These are phyloP conservation scores for Clarias macrocephalus DNA, from an alignment of 2,113 vertebrate genomes.

Conservation along the genomic window DNA sequence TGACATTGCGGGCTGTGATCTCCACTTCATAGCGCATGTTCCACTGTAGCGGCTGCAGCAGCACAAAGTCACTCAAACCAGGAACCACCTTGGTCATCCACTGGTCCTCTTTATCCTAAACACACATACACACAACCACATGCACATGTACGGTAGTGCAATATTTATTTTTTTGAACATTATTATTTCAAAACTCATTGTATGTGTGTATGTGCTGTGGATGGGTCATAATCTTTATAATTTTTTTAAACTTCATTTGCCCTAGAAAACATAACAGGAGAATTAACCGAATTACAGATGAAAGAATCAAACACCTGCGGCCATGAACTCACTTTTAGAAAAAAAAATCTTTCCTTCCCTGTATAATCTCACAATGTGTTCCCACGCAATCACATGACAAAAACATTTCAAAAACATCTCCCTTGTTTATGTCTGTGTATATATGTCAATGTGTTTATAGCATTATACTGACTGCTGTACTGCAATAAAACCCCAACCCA, in stretches of 20 bases:
- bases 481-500: slow-evolving; percentile 41
- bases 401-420: slow-evolving; percentile 17
- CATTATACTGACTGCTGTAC: slow-evolving; percentile 4
- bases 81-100: slow-evolving; percentile 96
- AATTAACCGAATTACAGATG: slow-evolving; percentile 17
- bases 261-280: slow-evolving; percentile 11
- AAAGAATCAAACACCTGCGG: slow-evolving; percentile 2
- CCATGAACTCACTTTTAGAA: slow-evolving; percentile 25
- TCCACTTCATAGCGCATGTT: slow-evolving; percentile 95
- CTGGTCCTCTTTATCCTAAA: slow-evolving; percentile 95
- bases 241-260: neutral
- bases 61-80: slow-evolving; percentile 88
- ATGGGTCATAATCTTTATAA: neutral
- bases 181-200: neutral
- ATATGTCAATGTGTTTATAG: slow-evolving; percentile 21
- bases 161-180: neutral
- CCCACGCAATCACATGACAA: slow-evolving; percentile 8
- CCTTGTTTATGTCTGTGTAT: slow-evolving; percentile 11
- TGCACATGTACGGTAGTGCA: neutral
- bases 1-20: slow-evolving; percentile 92
- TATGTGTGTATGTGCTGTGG: neutral
- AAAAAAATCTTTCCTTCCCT: neutral
- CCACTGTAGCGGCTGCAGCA: slow-evolving; percentile 94
- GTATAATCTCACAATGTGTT: slow-evolving; percentile 21
- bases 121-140: slow-evolving; percentile 17